Conservation (phyloP, 2,888 invertebrate genomes). For the Dione juno region DNA sequence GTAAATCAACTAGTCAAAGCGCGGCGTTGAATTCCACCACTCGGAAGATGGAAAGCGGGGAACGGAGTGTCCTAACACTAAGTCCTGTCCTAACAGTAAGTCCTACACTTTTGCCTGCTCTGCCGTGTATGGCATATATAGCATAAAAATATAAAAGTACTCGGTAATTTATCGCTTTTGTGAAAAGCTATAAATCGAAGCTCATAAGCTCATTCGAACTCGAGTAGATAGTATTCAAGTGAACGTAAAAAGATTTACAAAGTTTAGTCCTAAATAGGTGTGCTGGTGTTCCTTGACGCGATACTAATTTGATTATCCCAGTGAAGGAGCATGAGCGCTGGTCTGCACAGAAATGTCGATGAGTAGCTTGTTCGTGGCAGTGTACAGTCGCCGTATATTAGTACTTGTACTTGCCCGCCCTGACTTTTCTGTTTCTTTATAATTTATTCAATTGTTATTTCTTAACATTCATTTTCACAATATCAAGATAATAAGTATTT, state of each 20-base stretch:
- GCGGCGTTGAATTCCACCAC: background rate
- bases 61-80: too few species aligned
- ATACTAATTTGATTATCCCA: slow-evolving; percentile 75
- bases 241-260: slow-evolving; percentile 40
- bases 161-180: background rate
- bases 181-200: too few species aligned
- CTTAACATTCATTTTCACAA: too few species aligned
- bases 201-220: background rate
- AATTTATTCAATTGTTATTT: background rate
- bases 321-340: slow-evolving; percentile 67
- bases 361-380: slow-evolving; percentile 48
- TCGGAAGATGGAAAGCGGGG: too few species aligned
- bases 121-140: too few species aligned
- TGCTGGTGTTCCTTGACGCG: slow-evolving; percentile 61
- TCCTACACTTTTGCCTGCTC: too few species aligned
- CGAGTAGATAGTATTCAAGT: slow-evolving; percentile 16
- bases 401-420: slow-evolving; percentile 36
- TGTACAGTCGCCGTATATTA: slow-evolving; percentile 40
- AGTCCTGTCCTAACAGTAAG: too few species aligned
- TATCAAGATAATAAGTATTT: too few species aligned
- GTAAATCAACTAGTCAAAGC: background rate
- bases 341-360: slow-evolving; percentile 55
- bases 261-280: slow-evolving; percentile 65
- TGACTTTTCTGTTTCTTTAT: slow-evolving; percentile 10
- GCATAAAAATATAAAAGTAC: too few species aligned